phyloP scores from a whole-genome alignment of 1,140 invertebrate genomes.

The Caenorhabditis brenneri region DNA sequence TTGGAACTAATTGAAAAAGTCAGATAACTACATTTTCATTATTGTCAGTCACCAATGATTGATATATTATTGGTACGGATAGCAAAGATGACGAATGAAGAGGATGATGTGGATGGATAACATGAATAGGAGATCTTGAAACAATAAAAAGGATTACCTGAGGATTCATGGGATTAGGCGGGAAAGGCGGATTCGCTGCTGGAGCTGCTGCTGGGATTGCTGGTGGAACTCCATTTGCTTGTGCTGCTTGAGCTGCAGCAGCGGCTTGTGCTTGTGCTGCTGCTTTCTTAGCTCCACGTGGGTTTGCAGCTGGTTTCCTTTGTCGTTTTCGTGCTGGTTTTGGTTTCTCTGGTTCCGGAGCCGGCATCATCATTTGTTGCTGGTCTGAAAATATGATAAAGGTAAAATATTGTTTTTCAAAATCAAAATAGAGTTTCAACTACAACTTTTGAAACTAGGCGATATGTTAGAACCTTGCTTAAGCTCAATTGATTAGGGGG shows the following conservation, averaged over 20 bases:
- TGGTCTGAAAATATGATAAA: slow-evolving; percentile 34
- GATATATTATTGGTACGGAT: too few species aligned
- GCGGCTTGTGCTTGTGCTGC: slow-evolving; percentile 15
- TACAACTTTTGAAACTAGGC: too few species aligned
- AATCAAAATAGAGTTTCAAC: too few species aligned
- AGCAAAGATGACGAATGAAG: too few species aligned
- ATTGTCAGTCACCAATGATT: too few species aligned
- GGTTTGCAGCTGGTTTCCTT: slow-evolving; percentile 46
- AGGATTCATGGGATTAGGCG: slow-evolving; percentile 35
- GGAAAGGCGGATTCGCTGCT: slow-evolving; percentile 9
- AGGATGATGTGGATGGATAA: too few species aligned
- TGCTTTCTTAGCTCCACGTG: slow-evolving; percentile 46
- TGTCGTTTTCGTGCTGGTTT: slow-evolving; percentile 50
- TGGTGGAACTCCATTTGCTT: slow-evolving; percentile 31
- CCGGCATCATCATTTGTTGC: slow-evolving; percentile 38
- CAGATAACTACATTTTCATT: not conserved
- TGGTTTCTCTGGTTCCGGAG: slow-evolving; percentile 45
- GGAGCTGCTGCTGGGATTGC: not conserved
- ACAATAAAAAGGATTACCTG: slow-evolving; percentile 2
- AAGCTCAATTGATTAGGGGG: too few species aligned
- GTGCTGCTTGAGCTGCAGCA: slow-evolving; percentile 5
- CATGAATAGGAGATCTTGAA: too few species aligned
- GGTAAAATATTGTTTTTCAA: too few species aligned
- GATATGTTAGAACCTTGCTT: too few species aligned
- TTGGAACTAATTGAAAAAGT: not conserved